phyloP scores from a whole-genome alignment of 2,888 invertebrate genomes.

The Formica aserva region DNA sequence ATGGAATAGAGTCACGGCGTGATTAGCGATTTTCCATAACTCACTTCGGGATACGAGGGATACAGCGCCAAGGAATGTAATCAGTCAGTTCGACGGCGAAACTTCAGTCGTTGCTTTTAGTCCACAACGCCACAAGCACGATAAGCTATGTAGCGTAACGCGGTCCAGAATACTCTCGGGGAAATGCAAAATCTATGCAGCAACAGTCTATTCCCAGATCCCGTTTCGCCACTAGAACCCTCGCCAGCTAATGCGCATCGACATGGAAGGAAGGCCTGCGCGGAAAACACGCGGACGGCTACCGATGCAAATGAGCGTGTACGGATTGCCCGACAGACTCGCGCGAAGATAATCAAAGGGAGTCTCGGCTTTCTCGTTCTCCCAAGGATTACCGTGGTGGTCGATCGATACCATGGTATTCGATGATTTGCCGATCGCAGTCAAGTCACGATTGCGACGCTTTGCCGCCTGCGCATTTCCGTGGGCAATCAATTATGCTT shows the following conservation, averaged over 20 bases:
- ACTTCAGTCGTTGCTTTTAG: slow-evolving; percentile 24
- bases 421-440: slow-evolving; percentile 17
- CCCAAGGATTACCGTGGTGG: slow-evolving; percentile 28
- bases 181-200: slow-evolving; percentile 79
- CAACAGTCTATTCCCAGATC: slow-evolving; percentile 70
- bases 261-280: slow-evolving; percentile 59
- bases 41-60: slow-evolving; percentile 49
- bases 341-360: slow-evolving; percentile 5
- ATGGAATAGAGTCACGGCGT: neutral
- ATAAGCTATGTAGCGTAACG: slow-evolving; percentile 13
- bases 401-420: neutral
- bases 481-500: slow-evolving; percentile 25
- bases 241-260: slow-evolving; percentile 65
- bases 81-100: slow-evolving; percentile 48
- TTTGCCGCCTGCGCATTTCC: slow-evolving; percentile 17
- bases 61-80: slow-evolving; percentile 39
- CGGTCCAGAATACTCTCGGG: slow-evolving; percentile 40
- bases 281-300: slow-evolving; percentile 65
- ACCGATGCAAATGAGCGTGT: slow-evolving; percentile 66
- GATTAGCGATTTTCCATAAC: slow-evolving; percentile 69
- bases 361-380: slow-evolving; percentile 4
- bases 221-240: slow-evolving; percentile 20
- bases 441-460: slow-evolving; percentile 39
- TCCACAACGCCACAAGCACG: neutral
- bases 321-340: slow-evolving; percentile 17